phyloP scores from a whole-genome alignment of 1,140 invertebrate species.

The Drosophila triauraria region DNA sequence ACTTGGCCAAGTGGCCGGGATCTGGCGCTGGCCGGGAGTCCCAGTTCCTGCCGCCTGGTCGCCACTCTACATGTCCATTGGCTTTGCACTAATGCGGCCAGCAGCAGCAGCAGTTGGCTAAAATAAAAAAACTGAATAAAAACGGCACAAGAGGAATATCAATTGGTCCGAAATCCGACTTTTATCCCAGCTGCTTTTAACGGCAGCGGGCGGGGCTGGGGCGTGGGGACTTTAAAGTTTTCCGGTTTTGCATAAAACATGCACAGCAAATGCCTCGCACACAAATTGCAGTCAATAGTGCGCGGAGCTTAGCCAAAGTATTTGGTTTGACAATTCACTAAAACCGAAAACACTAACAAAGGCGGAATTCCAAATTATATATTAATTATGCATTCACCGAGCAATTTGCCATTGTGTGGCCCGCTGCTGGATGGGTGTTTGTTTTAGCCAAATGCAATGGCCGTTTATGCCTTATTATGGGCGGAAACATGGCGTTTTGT shows the following conservation, averaged over 20 bases:
- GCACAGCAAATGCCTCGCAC: constrained; percentile 63
- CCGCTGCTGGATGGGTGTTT: constrained; percentile 25
- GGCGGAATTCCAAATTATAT: constrained; percentile 59
- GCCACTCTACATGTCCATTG: constrained; percentile 63
- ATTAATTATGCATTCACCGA: constrained; percentile 71
- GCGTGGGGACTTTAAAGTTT: constrained; percentile 50
- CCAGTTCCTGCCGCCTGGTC: constrained; percentile 12
- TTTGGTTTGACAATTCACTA: constrained; percentile 72
- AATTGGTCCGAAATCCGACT: constrained; percentile 48
- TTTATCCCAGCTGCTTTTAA: constrained; percentile 52
- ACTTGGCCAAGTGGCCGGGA: constrained; percentile 46
- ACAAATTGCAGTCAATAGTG: constrained; percentile 63
- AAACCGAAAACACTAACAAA: constrained; percentile 47
- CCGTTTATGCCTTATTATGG: constrained; percentile 25
- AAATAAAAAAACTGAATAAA: constrained; percentile 32
- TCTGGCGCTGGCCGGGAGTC: background rate
- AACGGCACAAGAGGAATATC: constrained; percentile 38
- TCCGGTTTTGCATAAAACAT: constrained; percentile 70
- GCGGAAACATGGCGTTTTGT: background rate
- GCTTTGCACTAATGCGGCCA: constrained; percentile 61
- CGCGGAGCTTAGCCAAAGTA: constrained; percentile 67
- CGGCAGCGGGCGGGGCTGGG: constrained; percentile 7
- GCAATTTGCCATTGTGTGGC: constrained; percentile 34
- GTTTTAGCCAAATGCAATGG: constrained; percentile 25
- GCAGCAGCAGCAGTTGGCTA: constrained; percentile 34